phyloP scores from a whole-genome alignment of 2,888 invertebrate genomes.

The Agapostemon virescens region DNA sequence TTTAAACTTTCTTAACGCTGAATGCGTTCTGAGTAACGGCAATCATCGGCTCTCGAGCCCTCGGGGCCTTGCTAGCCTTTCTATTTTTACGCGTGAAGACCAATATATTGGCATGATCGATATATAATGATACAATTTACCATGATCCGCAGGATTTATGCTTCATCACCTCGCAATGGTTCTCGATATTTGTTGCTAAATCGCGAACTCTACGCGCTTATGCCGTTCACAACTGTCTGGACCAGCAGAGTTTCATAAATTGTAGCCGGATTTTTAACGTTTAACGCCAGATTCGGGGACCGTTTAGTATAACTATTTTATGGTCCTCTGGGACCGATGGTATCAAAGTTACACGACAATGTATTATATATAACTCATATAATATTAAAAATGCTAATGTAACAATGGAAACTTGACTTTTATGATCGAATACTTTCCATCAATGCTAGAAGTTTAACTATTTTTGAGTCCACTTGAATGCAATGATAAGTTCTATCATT shows the following conservation, averaged over 20 bases:
- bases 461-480: no score
- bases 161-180: background rate
- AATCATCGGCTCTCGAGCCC: background rate
- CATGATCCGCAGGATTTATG: background rate
- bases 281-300: no score
- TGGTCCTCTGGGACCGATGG: no score
- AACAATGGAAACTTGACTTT: no score
- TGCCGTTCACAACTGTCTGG: background rate
- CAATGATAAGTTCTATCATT: no score
- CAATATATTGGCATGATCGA: background rate
- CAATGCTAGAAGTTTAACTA: no score
- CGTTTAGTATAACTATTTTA: no score
- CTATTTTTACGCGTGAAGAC: background rate
- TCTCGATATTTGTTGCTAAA: background rate
- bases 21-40: background rate
- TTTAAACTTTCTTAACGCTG: constrained; percentile 64
- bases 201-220: background rate
- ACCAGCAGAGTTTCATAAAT: background rate
- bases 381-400: no score
- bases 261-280: background rate
- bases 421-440: no score
- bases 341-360: no score
- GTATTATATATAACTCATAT: no score
- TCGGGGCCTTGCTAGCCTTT: background rate
- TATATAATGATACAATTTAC: background rate